Evolutionary conservation across 2,888 invertebrate species (phyloP).

Genomic region (Drosophila infuscata): DNA sequence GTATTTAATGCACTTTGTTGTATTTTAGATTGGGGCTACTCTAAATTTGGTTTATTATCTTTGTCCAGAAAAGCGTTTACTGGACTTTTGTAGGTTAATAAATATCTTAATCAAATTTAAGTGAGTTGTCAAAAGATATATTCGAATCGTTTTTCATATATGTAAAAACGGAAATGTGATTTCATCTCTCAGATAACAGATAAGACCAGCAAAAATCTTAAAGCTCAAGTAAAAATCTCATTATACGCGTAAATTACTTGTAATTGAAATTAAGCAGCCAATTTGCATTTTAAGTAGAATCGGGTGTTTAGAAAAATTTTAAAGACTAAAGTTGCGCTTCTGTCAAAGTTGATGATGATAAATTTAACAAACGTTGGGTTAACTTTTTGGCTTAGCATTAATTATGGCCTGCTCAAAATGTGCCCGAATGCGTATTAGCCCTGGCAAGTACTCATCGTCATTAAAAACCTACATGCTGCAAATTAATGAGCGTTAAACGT

Average conservation of each 20-base stretch:
- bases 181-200: background rate
- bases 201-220: background rate
- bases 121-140: background rate
- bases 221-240: background rate
- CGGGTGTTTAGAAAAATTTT: background rate
- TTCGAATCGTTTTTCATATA: background rate
- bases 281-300: conserved; percentile 28
- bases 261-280: conserved; percentile 29
- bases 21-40: conserved; percentile 39
- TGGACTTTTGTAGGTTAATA: background rate
- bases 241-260: background rate
- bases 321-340: background rate
- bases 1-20: conserved; percentile 42
- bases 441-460: conserved; percentile 62
- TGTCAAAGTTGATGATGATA: conserved; percentile 45
- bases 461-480: conserved; percentile 73
- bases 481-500: conserved; percentile 74
- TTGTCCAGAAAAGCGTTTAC: conserved; percentile 1
- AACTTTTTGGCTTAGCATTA: conserved; percentile 75
- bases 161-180: background rate
- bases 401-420: conserved; percentile 52
- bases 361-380: conserved; percentile 59
- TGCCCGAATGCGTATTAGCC: conserved; percentile 7
- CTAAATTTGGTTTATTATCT: conserved; percentile 23
- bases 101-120: conserved; percentile 5